Conservation (phyloP, 2,888 invertebrate genomes). For the Lochmaea capreae region DNA sequence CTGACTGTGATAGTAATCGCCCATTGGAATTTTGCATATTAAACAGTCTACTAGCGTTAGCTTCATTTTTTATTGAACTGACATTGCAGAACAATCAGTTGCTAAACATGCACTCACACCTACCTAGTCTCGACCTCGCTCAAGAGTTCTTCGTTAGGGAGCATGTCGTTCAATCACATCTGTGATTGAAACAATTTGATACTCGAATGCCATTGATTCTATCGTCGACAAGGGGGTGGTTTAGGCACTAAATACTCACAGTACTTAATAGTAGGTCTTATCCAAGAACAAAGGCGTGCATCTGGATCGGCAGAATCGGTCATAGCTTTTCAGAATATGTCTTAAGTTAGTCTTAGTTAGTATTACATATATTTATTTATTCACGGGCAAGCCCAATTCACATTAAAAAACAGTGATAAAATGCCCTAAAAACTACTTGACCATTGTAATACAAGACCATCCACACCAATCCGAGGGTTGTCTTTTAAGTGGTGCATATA, state of each 20-base stretch:
- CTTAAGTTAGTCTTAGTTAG: background rate
- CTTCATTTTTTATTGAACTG: background rate
- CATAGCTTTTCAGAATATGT: background rate
- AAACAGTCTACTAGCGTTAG: background rate
- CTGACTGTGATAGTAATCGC: background rate
- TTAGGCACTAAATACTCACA: constrained; percentile 25
- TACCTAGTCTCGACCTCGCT: constrained; percentile 24
- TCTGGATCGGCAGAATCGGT: background rate
- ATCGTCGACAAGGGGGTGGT: constrained; percentile 23
- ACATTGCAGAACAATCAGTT: constrained; percentile 12
- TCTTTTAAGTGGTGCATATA: too few species aligned
- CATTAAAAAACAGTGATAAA: too few species aligned
- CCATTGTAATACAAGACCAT: too few species aligned
- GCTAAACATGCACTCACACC: constrained; percentile 24
- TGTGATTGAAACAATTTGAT: constrained; percentile 28
- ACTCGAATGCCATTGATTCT: constrained; percentile 14
- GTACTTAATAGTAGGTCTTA: constrained; percentile 24
- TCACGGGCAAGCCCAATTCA: too few species aligned
- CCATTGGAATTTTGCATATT: constrained; percentile 2
- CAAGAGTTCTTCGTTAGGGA: constrained; percentile 17
- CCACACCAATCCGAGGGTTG: too few species aligned
- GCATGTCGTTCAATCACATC: constrained; percentile 12
- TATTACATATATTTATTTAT: background rate
- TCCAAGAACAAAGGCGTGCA: background rate
- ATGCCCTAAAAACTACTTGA: too few species aligned